These are phyloP conservation scores for Hippocampus mohnikei DNA, from an alignment of 2,113 vertebrate species.

Conservation along the genomic window DNA sequence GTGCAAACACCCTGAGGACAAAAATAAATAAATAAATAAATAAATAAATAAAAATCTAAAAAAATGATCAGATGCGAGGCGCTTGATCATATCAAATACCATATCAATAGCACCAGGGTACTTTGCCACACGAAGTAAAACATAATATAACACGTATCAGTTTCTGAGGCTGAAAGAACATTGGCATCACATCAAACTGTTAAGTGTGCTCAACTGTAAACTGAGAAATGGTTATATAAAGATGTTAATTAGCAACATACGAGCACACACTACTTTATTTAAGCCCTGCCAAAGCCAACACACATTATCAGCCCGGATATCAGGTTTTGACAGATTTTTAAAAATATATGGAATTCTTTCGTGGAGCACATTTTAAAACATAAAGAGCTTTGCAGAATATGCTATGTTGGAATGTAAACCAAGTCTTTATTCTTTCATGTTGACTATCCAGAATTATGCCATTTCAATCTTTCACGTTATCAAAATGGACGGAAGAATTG, in stretches of 20 bases:
- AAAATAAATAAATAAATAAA: too few species aligned
- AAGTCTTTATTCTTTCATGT: too few species aligned
- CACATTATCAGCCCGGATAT: conserved; percentile 18
- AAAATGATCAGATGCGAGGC: too few species aligned
- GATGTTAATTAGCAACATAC: conserved; percentile 33
- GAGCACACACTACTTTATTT: conserved; percentile 15
- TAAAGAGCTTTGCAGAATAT: conserved; percentile 30
- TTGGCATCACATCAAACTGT: not conserved
- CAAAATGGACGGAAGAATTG: too few species aligned
- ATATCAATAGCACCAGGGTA: not conserved
- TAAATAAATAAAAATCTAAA: too few species aligned
- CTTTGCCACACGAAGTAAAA: conserved; percentile 5
- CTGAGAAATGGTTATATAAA: conserved; percentile 29
- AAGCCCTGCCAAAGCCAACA: conserved; percentile 21
- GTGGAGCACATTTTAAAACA: conserved; percentile 9
- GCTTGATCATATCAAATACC: not conserved
- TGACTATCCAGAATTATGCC: too few species aligned
- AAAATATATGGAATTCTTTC: conserved; percentile 32
- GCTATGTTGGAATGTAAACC: too few species aligned
- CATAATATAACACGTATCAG: conserved; percentile 13
- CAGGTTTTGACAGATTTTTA: conserved; percentile 15
- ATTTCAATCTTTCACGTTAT: too few species aligned
- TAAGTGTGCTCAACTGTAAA: conserved; percentile 32
- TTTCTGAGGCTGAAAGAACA: conserved; percentile 9
- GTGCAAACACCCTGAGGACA: not conserved